These are phyloP conservation scores for Cathartes aura DNA, from an alignment of 2,113 vertebrate genomes.

Conservation along the genomic window DNA sequence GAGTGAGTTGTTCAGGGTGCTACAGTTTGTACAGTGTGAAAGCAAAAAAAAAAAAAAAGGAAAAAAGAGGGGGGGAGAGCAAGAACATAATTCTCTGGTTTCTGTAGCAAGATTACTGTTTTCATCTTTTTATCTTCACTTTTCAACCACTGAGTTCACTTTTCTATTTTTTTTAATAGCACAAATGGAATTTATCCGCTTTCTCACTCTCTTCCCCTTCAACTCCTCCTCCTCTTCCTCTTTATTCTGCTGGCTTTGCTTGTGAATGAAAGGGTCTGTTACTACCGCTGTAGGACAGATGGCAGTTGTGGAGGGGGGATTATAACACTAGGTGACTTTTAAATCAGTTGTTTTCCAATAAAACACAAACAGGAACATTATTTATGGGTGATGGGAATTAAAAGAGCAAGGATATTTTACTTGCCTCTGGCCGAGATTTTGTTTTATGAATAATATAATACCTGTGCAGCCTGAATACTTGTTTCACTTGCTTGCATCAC, in stretches of 20 bases:
- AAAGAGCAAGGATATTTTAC: conserved; percentile 37
- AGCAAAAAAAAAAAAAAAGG: conserved; percentile 53
- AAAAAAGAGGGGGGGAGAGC: conserved; percentile 18
- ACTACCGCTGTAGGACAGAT: conserved; percentile 61
- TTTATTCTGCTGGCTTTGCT: conserved; percentile 58
- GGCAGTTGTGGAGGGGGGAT: conserved; percentile 48
- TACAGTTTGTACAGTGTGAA: conserved; percentile 80
- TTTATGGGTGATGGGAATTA: conserved; percentile 62
- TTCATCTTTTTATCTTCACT: conserved; percentile 84
- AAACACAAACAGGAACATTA: conserved; percentile 61
- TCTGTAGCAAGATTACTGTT: conserved; percentile 87
- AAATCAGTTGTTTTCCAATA: conserved; percentile 70
- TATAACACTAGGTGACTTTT: conserved; percentile 63
- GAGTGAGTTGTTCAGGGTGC: conserved; percentile 81
- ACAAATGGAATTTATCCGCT: conserved; percentile 80
- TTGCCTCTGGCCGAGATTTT: conserved; percentile 1
- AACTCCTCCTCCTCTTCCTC: conserved; percentile 65
- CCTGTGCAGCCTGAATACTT: not conserved
- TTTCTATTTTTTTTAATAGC: conserved; percentile 79
- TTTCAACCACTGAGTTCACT: conserved; percentile 82
- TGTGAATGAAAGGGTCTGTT: conserved; percentile 75
- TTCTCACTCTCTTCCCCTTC: conserved; percentile 69
- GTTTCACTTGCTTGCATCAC: not conserved
- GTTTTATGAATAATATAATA: conserved; percentile 47
- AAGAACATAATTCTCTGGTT: conserved; percentile 83